Conservation (phyloP, 2,797 vertebrate genomes). For the Valencia hispanica region DNA sequence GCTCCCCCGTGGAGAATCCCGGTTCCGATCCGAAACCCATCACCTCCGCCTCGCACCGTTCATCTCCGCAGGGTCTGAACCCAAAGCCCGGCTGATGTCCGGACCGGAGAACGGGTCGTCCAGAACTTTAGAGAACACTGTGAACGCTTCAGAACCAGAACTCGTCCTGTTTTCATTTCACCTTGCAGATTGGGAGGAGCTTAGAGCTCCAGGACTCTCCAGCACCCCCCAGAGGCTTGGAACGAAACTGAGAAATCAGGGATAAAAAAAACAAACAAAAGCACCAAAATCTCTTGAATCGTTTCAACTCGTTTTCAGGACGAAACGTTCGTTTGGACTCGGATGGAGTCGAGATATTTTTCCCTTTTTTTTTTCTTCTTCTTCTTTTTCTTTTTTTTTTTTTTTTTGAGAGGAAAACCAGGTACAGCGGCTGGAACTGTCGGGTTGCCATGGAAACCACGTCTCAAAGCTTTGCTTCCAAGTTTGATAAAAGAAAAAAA, state of each 20-base stretch:
- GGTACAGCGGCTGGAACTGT: conserved; percentile 13
- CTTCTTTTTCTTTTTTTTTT: background rate
- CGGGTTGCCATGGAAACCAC: background rate
- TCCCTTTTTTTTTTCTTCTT: background rate
- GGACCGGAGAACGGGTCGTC: conserved; percentile 18
- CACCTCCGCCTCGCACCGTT: background rate
- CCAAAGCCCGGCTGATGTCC: conserved; percentile 6
- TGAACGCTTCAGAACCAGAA: conserved; percentile 69
- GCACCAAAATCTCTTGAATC: background rate
- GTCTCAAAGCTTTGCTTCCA: background rate
- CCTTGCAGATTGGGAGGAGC: too few species aligned
- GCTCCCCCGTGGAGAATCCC: background rate
- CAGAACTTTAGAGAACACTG: conserved; percentile 61
- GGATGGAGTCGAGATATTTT: background rate
- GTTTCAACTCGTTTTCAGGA: background rate
- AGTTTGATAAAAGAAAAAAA: too few species aligned
- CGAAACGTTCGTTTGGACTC: background rate
- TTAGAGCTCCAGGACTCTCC: too few species aligned
- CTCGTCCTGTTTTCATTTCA: too few species aligned
- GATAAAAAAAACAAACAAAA: background rate
- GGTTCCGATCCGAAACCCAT: background rate
- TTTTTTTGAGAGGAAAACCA: conserved; percentile 2
- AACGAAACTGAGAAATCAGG: background rate
- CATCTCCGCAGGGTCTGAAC: too few species aligned
- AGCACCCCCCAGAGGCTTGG: background rate